phyloP scores from a whole-genome alignment of 2,113 vertebrate species.

The Pelecanus crispus region DNA sequence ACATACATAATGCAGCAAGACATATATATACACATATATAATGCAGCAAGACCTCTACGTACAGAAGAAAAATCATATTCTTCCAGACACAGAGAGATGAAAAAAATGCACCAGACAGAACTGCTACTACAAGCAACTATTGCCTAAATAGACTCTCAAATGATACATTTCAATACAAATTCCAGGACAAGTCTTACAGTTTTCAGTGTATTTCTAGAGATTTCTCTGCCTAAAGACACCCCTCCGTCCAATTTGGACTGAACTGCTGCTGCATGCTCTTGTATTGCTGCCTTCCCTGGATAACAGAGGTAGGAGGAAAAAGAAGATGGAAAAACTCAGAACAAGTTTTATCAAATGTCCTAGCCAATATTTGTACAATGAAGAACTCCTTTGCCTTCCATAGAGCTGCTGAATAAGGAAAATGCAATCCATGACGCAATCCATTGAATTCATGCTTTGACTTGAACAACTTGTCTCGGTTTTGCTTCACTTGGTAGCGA shows the following conservation, averaged over 20 bases:
- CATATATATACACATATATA: background rate
- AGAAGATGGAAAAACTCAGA: background rate
- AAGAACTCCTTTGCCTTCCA: conserved; percentile 5
- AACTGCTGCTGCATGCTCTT: background rate
- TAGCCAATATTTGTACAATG: background rate
- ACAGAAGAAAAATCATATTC: background rate
- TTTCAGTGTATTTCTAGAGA: background rate
- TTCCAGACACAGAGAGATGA: background rate
- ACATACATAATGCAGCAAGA: background rate
- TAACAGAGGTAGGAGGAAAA: background rate
- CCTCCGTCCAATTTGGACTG: background rate
- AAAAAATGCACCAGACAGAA: background rate
- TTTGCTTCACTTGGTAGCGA: background rate
- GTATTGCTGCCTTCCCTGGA: background rate
- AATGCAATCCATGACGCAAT: conserved; percentile 15
- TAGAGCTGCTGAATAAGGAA: conserved; percentile 28
- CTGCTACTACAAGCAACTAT: background rate
- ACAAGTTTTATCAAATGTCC: conserved; percentile 12
- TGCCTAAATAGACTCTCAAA: background rate
- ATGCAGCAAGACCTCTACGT: background rate
- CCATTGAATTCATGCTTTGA: conserved; percentile 40
- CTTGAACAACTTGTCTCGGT: background rate
- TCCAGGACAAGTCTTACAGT: background rate
- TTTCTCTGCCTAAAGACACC: background rate
- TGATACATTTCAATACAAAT: background rate